Evolutionary conservation across 2,888 invertebrate genomes (phyloP).

Genomic region (Venustoraphidia nigricollis): DNA sequence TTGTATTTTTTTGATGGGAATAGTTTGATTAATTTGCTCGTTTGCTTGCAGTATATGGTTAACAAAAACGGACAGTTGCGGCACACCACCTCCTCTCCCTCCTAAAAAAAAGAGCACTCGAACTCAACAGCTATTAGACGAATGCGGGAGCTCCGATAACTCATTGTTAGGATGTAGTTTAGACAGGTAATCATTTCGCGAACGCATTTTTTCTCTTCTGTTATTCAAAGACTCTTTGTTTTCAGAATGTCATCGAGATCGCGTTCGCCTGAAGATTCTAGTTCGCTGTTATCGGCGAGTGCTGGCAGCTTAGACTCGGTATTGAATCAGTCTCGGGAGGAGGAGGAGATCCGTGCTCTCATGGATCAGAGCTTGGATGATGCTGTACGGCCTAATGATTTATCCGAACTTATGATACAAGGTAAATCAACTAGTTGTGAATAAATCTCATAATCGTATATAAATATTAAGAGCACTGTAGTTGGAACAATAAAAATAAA

Average conservation of each 20-base stretch:
- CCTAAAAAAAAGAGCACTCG: constrained; percentile 47
- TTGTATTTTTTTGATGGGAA: too few relatives aligned
- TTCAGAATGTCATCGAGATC: constrained; percentile 56
- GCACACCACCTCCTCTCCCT: constrained; percentile 63
- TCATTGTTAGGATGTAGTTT: constrained; percentile 47
- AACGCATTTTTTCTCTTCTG: neutral
- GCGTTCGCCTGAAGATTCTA: constrained; percentile 54
- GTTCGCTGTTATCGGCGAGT: constrained; percentile 47
- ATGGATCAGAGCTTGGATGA: constrained; percentile 35
- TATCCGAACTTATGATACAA: constrained; percentile 1
- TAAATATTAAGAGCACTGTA: too few relatives aligned
- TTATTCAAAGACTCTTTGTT: constrained; percentile 9
- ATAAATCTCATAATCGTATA: too few relatives aligned
- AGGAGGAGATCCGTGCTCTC: constrained; percentile 51
- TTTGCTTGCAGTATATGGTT: constrained; percentile 15
- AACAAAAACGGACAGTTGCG: constrained; percentile 31
- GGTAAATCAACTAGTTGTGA: neutral
- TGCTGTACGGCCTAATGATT: constrained; percentile 21
- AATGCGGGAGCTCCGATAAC: constrained; percentile 34
- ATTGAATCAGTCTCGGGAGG: constrained; percentile 73
- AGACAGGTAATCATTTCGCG: constrained; percentile 29
- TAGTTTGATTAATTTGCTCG: too few relatives aligned
- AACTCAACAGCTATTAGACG: constrained; percentile 31
- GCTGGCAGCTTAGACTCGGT: constrained; percentile 78
- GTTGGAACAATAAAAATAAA: too few relatives aligned